phyloP scores from a whole-genome alignment of 2,113 vertebrate species.

The Myiagra hebetior region DNA sequence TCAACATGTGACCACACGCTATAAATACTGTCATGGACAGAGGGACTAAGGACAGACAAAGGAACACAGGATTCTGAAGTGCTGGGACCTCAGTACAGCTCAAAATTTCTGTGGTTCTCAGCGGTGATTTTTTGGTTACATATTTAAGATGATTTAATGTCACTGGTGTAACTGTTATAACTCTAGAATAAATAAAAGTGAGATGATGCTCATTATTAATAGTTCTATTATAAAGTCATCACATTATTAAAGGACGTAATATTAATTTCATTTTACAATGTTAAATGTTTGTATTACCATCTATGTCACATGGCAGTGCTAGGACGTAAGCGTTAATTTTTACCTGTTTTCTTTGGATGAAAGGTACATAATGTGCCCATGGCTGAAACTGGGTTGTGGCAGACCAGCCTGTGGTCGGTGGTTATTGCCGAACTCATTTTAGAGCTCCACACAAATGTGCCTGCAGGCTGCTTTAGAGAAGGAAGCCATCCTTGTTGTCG shows the following conservation, averaged over 20 bases:
- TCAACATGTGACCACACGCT: background rate
- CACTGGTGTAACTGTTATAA: background rate
- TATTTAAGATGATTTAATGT: background rate
- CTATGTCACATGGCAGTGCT: background rate
- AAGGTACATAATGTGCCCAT: accelerated
- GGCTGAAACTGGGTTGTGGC: background rate
- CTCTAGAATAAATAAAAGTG: background rate
- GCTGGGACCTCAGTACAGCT: background rate
- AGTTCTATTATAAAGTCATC: background rate
- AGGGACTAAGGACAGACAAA: background rate
- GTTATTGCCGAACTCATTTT: background rate
- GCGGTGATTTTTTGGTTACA: background rate
- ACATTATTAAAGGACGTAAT: background rate
- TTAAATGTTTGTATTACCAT: background rate
- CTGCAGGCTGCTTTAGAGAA: background rate
- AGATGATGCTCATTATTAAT: background rate
- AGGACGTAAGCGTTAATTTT: background rate
- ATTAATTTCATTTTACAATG: background rate
- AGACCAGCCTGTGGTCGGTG: background rate
- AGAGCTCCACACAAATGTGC: background rate
- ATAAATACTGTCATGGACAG: background rate
- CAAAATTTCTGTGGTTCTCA: background rate
- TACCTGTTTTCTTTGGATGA: background rate
- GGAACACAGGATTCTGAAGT: background rate
- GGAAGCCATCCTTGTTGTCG: background rate